These are phyloP conservation scores for Drosophila kuntzei DNA, from an alignment of 2,888 invertebrate species.

Conservation along the genomic window DNA sequence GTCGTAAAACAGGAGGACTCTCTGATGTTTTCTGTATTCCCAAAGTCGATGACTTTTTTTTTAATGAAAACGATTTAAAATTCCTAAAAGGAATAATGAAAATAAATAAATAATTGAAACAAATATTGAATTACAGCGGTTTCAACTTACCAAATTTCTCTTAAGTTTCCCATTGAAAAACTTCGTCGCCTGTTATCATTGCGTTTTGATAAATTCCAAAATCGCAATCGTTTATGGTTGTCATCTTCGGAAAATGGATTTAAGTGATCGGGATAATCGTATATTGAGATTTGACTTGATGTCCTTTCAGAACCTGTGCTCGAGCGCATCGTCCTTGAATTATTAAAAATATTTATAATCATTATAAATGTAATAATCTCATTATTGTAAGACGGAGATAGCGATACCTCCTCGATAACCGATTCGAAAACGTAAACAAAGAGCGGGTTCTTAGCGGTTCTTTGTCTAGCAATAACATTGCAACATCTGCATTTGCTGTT, in stretches of 20 bases:
- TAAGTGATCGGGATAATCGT: constrained; percentile 91
- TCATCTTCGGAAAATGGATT: constrained; percentile 91
- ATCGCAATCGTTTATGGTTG: constrained; percentile 88
- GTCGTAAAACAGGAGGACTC: constrained; percentile 83
- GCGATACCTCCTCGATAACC: constrained; percentile 5
- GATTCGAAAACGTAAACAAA: not conserved
- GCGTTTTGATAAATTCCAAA: constrained; percentile 87
- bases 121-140: not conserved
- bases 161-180: constrained; percentile 88
- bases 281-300: constrained; percentile 86
- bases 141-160: constrained; percentile 88
- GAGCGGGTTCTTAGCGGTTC: not conserved
- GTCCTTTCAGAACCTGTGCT: constrained; percentile 78
- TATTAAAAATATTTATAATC: not conserved
- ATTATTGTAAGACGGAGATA: not conserved
- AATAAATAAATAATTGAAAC: not conserved
- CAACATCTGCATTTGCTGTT: not conserved
- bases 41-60: constrained; percentile 85
- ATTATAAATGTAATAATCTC: not conserved
- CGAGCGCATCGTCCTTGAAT: constrained; percentile 51
- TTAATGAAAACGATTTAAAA: constrained; percentile 83
- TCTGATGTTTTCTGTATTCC: constrained; percentile 86
- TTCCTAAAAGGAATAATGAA: constrained; percentile 66
- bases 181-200: constrained; percentile 86
- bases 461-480: not conserved